phyloP scores from a whole-genome alignment of 2,888 invertebrate species.

The Barypeithes pellucidus region DNA sequence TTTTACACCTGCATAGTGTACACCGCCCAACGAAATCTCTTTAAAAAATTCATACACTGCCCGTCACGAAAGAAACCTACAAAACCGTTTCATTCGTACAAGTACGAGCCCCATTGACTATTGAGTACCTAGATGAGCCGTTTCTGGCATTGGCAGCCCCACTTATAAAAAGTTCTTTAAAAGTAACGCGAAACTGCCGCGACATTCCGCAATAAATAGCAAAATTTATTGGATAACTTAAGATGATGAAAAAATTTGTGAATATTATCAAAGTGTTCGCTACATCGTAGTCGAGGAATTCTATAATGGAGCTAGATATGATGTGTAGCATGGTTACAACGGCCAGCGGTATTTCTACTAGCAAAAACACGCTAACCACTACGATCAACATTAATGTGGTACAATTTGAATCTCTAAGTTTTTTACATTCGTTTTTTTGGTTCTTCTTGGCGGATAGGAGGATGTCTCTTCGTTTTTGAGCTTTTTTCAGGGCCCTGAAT shows the following conservation, averaged over 20 bases:
- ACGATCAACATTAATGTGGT: slow-evolving; percentile 92
- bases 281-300: slow-evolving; percentile 83
- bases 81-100: slow-evolving; percentile 90
- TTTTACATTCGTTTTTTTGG: slow-evolving; percentile 84
- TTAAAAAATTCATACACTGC: not conserved
- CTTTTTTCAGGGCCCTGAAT: slow-evolving; percentile 88
- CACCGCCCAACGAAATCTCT: slow-evolving; percentile 5
- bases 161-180: slow-evolving; percentile 86
- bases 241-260: slow-evolving; percentile 92
- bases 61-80: slow-evolving; percentile 66
- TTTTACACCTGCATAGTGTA: not conserved
- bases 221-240: slow-evolving; percentile 94
- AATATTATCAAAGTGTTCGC: slow-evolving; percentile 85
- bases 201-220: slow-evolving; percentile 98
- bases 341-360: slow-evolving; percentile 88
- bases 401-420: slow-evolving; percentile 85
- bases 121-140: slow-evolving; percentile 84
- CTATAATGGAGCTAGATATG: slow-evolving; percentile 80
- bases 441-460: slow-evolving; percentile 67
- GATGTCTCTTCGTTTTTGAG: slow-evolving; percentile 75
- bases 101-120: slow-evolving; percentile 87
- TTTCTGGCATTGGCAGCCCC: slow-evolving; percentile 76
- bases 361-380: slow-evolving; percentile 87
- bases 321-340: slow-evolving; percentile 89
- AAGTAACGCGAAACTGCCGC: slow-evolving; percentile 93